A percentile compares a stretch with the other conserved stretches of the same genome.
Conservation (phyloP, 1,140 invertebrate genomes). For the Zaprionus ghesquierei region DNA sequence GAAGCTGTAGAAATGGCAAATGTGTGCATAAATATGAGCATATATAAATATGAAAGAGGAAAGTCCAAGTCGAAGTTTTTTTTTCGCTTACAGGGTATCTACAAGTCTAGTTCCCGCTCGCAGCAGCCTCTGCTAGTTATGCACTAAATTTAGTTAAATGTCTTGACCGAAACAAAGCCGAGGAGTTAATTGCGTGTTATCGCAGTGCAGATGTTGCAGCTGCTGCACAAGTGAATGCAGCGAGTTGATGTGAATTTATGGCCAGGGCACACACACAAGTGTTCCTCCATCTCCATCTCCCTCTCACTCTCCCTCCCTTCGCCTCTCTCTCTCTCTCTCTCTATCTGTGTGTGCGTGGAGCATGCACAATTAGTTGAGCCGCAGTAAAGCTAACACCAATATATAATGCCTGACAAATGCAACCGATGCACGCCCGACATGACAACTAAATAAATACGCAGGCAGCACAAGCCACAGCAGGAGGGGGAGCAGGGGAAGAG, state of each 20-base stretch:
- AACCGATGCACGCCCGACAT: conserved; percentile 23
- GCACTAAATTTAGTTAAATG: conserved; percentile 48
- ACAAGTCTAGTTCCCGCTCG: background rate
- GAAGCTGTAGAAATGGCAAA: too few relatives aligned
- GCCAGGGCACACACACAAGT: conserved; percentile 20
- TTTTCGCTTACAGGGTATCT: background rate
- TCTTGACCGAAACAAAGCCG: conserved; percentile 37
- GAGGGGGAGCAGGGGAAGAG: background rate
- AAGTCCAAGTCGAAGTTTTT: background rate
- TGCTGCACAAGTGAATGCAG: conserved; percentile 36
- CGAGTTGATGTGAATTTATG: conserved; percentile 66
- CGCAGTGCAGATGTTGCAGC: conserved; percentile 36
- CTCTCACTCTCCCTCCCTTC: conserved; percentile 28
- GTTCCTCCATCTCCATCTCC: too few relatives aligned
- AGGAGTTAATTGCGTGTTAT: conserved; percentile 62
- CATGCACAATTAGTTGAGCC: conserved; percentile 74
- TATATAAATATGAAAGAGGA: too few relatives aligned
- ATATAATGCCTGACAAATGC: conserved; percentile 54
- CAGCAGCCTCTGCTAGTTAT: conserved; percentile 14
- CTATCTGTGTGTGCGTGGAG: background rate
- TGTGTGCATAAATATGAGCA: too few relatives aligned
- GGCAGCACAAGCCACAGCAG: background rate
- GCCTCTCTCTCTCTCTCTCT: background rate
- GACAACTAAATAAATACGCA: conserved; percentile 45
- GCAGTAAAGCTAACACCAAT: conserved; percentile 65